phyloP scores from a whole-genome alignment of 2,888 invertebrate genomes.

The Saturnia pavonia region DNA sequence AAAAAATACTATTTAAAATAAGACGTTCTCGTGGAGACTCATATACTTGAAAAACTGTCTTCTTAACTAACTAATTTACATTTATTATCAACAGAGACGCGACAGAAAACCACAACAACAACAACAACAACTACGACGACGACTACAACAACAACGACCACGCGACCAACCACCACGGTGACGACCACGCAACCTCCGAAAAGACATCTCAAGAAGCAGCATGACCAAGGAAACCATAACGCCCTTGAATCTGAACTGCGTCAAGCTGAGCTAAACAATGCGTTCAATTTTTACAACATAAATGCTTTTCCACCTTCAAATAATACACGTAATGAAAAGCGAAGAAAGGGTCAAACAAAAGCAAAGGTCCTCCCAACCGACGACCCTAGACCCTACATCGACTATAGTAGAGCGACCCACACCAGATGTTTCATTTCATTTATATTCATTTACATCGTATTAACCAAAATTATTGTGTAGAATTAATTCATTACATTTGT shows the following conservation, averaged over 20 bases:
- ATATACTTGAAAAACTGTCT: not conserved
- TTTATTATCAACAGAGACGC: conserved; percentile 67
- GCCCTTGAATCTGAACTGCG: conserved; percentile 63
- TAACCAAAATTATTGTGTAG: conserved; percentile 17
- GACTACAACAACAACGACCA: conserved; percentile 69
- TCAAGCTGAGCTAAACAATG: conserved; percentile 65
- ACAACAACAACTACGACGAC: conserved; percentile 71
- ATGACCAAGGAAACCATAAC: conserved; percentile 64
- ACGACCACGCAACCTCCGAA: conserved; percentile 66
- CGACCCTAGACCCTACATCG: conserved; percentile 62
- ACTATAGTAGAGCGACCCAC: conserved; percentile 49
- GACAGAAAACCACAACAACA: conserved; percentile 70
- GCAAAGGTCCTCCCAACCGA: conserved; percentile 73
- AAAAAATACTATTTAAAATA: not conserved
- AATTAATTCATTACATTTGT: conserved; percentile 35
- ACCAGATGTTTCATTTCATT: not conserved
- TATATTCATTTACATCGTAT: not conserved
- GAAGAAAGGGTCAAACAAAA: too few relatives aligned
- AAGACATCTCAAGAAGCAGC: conserved; percentile 66
- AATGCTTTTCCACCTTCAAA: conserved; percentile 56
- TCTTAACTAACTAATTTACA: not conserved
- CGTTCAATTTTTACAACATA: conserved; percentile 63
- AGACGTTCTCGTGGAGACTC: not conserved
- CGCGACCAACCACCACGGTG: conserved; percentile 53
- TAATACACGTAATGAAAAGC: conserved; percentile 65